phyloP scores from a whole-genome alignment of 37 sponge, comb jelly and placozoan genomes.

The Chondrilla cf. caribensis region DNA sequence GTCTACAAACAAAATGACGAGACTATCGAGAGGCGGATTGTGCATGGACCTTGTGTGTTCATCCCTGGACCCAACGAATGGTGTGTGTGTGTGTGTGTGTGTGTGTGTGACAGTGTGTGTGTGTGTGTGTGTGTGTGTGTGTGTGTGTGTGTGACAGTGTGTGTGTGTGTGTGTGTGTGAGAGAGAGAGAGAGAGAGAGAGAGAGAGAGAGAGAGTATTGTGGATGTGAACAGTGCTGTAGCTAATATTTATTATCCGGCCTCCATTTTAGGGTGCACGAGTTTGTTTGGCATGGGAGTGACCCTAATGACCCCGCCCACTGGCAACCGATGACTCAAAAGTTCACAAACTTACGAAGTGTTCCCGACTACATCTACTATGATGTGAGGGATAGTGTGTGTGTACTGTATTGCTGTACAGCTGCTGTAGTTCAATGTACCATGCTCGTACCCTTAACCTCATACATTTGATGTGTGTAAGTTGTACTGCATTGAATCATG shows the following conservation, averaged over 20 bases:
- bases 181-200: not conserved
- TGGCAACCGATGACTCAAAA: slow-evolving; percentile 42
- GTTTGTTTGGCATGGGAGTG: slow-evolving; percentile 81
- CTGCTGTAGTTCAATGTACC: slow-evolving; percentile 3
- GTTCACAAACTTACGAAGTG: slow-evolving; percentile 58
- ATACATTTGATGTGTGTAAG: not conserved
- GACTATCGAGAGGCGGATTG: slow-evolving; percentile 62
- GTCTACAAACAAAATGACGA: slow-evolving; percentile 78
- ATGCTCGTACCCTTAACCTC: not conserved
- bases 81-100: slow-evolving; percentile 34
- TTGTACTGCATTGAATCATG: not conserved
- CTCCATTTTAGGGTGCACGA: slow-evolving; percentile 76
- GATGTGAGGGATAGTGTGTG: slow-evolving; percentile 25
- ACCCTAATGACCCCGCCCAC: slow-evolving; percentile 40
- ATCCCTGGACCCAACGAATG: slow-evolving; percentile 72
- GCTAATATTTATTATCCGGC: no score
- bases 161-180: slow-evolving; percentile 30
- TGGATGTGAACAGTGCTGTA: no score
- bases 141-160: slow-evolving; percentile 21
- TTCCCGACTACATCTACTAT: slow-evolving; percentile 66
- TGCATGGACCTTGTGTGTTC: slow-evolving; percentile 68
- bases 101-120: not conserved
- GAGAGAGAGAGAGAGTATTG: not conserved
- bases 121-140: slow-evolving; percentile 33
- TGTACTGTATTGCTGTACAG: not conserved